Percentiles rank a stretch among this genome's conserved stretches.
phyloP scores from a whole-genome alignment of 2,113 vertebrate genomes.

The Aepyceros melampus region DNA sequence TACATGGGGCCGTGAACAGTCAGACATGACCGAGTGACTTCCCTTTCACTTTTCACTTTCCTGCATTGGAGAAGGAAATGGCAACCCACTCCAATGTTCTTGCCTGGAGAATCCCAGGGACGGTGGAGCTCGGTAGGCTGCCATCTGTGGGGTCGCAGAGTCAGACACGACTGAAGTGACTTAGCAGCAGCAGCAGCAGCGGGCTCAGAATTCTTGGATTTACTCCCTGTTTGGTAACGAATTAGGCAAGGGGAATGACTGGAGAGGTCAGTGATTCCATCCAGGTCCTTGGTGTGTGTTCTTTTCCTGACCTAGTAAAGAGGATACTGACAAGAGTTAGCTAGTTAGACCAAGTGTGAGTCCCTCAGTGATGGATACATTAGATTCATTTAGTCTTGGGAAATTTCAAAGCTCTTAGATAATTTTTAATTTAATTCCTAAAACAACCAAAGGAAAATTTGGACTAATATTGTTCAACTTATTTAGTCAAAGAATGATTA shows the following conservation, averaged over 20 bases:
- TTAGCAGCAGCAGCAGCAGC: too few relatives aligned
- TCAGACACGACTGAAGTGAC: too few relatives aligned
- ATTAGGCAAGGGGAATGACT: background rate
- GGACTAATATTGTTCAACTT: background rate
- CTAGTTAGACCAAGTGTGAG: background rate
- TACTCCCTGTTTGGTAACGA: background rate
- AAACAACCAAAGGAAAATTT: background rate
- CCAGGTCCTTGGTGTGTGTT: too few relatives aligned
- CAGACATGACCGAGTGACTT: too few relatives aligned
- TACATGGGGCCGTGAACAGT: too few relatives aligned
- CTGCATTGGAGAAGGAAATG: too few relatives aligned
- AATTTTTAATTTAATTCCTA: background rate
- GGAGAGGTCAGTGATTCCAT: background rate
- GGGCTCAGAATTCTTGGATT: background rate
- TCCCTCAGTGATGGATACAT: background rate
- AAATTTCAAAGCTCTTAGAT: background rate
- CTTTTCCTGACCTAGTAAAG: background rate
- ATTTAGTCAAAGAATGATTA: background rate
- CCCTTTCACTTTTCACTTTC: too few relatives aligned
- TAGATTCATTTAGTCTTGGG: background rate
- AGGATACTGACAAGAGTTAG: background rate
- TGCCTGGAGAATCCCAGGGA: too few relatives aligned
- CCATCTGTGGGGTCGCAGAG: too few relatives aligned
- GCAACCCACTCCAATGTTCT: too few relatives aligned
- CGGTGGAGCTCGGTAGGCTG: rapidly evolving